These are phyloP conservation scores for Dynastes tityus DNA, from an alignment of 2,888 invertebrate genomes.

Conservation along the genomic window DNA sequence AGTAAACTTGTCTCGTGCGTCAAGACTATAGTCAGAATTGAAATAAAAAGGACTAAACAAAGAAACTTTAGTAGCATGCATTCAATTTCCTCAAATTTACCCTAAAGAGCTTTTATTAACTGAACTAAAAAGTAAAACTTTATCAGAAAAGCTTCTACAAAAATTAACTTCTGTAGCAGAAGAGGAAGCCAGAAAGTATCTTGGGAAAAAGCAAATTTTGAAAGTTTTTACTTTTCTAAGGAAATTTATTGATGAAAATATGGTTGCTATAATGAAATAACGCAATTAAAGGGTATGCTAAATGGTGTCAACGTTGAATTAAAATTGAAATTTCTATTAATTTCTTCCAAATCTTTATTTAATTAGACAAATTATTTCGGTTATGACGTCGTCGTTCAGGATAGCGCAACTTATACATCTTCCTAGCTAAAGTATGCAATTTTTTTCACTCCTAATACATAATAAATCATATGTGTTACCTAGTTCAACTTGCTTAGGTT, in stretches of 20 bases:
- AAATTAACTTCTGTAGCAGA: slow-evolving; percentile 77
- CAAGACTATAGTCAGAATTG: slow-evolving; percentile 77
- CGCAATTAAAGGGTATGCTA: slow-evolving; percentile 74
- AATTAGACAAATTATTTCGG: too few species aligned
- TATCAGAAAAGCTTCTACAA: slow-evolving; percentile 77
- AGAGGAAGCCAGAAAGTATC: slow-evolving; percentile 73
- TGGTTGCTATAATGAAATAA: slow-evolving; percentile 82
- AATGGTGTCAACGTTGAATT: slow-evolving; percentile 72
- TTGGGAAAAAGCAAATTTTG: slow-evolving; percentile 77
- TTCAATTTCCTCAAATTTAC: slow-evolving; percentile 79
- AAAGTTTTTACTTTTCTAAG: slow-evolving; percentile 75
- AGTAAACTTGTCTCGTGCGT: slow-evolving; percentile 80
- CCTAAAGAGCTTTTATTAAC: slow-evolving; percentile 75
- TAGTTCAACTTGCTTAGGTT: too few species aligned
- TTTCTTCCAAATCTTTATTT: too few species aligned
- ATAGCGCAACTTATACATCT: too few species aligned
- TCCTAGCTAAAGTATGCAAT: too few species aligned
- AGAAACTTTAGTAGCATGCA: slow-evolving; percentile 77
- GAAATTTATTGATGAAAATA: slow-evolving; percentile 79
- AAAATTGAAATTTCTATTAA: slow-evolving; percentile 71
- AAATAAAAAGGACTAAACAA: slow-evolving; percentile 77
- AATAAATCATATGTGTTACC: too few species aligned
- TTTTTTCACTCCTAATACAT: too few species aligned
- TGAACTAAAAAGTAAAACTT: slow-evolving; percentile 81
- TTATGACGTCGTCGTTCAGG: too few species aligned